Base-by-base conservation (phyloP, 92 coral and sea anemone genomes). In the Plumapathes pennacea region DNA sequence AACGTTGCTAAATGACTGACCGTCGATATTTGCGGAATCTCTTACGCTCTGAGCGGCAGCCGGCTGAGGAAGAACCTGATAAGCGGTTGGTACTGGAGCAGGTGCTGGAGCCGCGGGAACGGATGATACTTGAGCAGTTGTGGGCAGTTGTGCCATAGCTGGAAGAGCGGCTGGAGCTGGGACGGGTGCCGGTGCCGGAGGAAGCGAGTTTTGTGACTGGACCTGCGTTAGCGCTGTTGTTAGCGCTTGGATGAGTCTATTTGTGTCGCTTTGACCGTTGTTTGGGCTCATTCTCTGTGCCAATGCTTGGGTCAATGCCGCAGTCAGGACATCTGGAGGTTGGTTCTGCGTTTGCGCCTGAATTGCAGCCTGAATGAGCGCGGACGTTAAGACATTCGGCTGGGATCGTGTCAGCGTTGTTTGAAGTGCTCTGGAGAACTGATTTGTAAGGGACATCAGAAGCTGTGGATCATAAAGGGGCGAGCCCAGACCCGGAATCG, bases 371-470 rank as follows among this genome's bases (percentile, higher is more conserved):
- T 52, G 63, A 28, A 43, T 26, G 32, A 66, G 15, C 28, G 73
- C 73, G 14, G 73, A 38, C 0, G 51, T 62, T 22, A 66, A 63
- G 2, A 53, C 63, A 23, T 66, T 51, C 5, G 73, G 73, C 25
- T 66, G 63, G 25, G 73, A 39, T 41, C 54, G 63, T 23, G 47
- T 10, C 32, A 66, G 43, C 11, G 73, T 42, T 10, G 62, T 21
- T 6, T 62, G 73, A 53, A 66, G 52, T 36, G 73, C 73, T 31
- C 54, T 53, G 10, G 73, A 61, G 32, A 66, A 53, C 73, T 52
- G 40, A 10, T 37, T 45, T 15, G 44, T 66, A 2, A 66, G 20
- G 6, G 59, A 25, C 30, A 20, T 66, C 18, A 52, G 54, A 20
- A 66, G 53, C 4, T 46, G 20, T 10, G 73, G 64, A 54, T 66